These are phyloP conservation scores for Agrilus planipennis DNA, from an alignment of 1,140 invertebrate genomes.

Conservation along the genomic window DNA sequence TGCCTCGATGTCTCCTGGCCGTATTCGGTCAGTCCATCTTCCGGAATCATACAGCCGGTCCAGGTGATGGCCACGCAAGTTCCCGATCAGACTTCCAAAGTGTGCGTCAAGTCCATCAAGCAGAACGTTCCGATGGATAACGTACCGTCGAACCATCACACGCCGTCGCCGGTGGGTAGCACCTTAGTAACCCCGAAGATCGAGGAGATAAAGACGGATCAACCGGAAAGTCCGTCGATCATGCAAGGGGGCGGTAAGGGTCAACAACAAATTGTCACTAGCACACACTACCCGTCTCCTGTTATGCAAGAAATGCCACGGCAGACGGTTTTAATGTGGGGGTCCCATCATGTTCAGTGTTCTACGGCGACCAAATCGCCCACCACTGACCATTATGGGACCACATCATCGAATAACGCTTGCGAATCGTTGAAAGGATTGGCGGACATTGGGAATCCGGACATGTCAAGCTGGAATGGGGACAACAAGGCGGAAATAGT, in stretches of 20 bases:
- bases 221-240: slow-evolving; percentile 31
- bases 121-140: slow-evolving; percentile 40
- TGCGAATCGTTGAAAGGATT: slow-evolving; percentile 46
- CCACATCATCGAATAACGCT: slow-evolving; percentile 22
- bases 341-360: slow-evolving; percentile 35
- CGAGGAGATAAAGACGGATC: slow-evolving; percentile 48
- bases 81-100: slow-evolving; percentile 27
- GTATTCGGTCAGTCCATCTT: slow-evolving; percentile 37
- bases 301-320: slow-evolving; percentile 43
- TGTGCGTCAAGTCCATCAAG: slow-evolving; percentile 37
- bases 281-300: slow-evolving; percentile 38
- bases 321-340: slow-evolving; percentile 83
- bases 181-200: slow-evolving; percentile 50
- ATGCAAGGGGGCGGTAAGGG: slow-evolving; percentile 35
- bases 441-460: slow-evolving; percentile 40
- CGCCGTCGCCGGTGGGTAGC: slow-evolving; percentile 41
- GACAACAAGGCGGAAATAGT: slow-evolving; percentile 21
- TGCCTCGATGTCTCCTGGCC: slow-evolving; percentile 35
- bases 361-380: slow-evolving; percentile 35
- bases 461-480: slow-evolving; percentile 31
- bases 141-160: slow-evolving; percentile 40
- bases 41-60: slow-evolving; percentile 37
- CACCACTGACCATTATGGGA: slow-evolving; percentile 32
- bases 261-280: slow-evolving; percentile 34
- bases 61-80: slow-evolving; percentile 36